Percentiles rank a stretch among this genome's conserved stretches.
Conservation (phyloP, 1,140 invertebrate species). For the Drosophila watanabei region DNA sequence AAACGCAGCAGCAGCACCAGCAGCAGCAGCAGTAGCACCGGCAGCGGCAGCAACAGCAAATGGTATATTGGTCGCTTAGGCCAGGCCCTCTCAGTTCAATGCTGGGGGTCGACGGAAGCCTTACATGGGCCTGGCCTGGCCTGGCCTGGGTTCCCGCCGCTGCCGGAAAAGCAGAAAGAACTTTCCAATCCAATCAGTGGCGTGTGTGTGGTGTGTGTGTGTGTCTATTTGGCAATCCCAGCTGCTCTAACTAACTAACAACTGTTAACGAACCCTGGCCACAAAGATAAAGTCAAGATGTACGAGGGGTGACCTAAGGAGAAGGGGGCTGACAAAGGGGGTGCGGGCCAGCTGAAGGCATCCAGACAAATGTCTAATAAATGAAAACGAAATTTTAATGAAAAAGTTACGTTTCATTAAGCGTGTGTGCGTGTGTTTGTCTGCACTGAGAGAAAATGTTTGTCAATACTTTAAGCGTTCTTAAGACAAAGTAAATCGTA, state of each 20-base stretch:
- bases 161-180: constrained; percentile 57
- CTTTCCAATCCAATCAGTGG: constrained; percentile 66
- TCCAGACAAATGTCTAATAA: constrained; percentile 68
- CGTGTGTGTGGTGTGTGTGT: constrained; percentile 5
- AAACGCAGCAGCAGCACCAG: constrained; percentile 40
- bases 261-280: constrained; percentile 73
- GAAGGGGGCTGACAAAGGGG: constrained; percentile 9
- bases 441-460: constrained; percentile 10
- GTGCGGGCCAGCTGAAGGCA: constrained; percentile 5
- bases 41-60: constrained; percentile 51
- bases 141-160: constrained; percentile 6
- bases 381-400: constrained; percentile 81
- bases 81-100: constrained; percentile 52
- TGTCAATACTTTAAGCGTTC: not conserved
- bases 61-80: constrained; percentile 56
- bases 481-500: not conserved
- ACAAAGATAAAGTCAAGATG: constrained; percentile 58
- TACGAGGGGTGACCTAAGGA: constrained; percentile 12
- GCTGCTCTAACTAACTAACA: constrained; percentile 60
- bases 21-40: constrained; percentile 17
- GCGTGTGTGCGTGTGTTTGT: constrained; percentile 23
- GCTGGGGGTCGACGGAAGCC: constrained; percentile 59
- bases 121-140: constrained; percentile 46
- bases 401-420: constrained; percentile 59
- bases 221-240: constrained; percentile 47